These are phyloP conservation scores for Lepilemur septentrionalis DNA, from an alignment of 2,797 vertebrate species.

Conservation along the genomic window DNA sequence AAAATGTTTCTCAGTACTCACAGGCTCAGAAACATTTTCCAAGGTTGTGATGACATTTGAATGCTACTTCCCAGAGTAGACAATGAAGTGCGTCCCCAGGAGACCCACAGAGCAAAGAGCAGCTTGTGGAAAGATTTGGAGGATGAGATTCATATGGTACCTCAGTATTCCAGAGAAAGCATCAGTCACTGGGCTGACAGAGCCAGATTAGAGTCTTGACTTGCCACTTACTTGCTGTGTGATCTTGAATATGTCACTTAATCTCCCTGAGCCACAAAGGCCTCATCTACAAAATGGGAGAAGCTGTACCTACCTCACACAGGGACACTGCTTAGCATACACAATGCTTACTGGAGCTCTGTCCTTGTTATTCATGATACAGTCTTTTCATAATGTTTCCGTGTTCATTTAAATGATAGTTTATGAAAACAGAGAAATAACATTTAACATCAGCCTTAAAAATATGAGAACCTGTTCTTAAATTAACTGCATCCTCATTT, in stretches of 20 bases:
- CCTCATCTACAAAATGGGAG: neutral
- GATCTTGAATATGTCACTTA: neutral
- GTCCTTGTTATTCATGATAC: neutral
- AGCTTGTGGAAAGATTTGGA: neutral
- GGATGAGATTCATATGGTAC: neutral
- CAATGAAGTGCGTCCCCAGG: neutral
- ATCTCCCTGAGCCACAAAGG: neutral
- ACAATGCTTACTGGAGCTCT: neutral
- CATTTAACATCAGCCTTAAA: neutral
- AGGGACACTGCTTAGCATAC: neutral
- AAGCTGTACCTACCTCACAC: neutral
- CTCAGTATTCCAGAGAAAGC: neutral
- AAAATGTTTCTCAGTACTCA: neutral
- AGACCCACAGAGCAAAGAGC: neutral
- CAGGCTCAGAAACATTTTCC: neutral
- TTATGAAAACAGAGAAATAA: slow-evolving; percentile 15
- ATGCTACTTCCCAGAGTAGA: neutral
- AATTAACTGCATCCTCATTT: neutral
- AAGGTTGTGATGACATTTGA: neutral
- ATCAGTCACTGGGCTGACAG: neutral
- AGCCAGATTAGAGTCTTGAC: neutral
- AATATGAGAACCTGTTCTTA: neutral
- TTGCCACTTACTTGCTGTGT: neutral
- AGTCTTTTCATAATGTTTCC: neutral
- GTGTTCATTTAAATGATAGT: neutral